Evolutionary conservation across 2,888 invertebrate genomes (phyloP).

Genomic region (Drosophila planitibia): DNA sequence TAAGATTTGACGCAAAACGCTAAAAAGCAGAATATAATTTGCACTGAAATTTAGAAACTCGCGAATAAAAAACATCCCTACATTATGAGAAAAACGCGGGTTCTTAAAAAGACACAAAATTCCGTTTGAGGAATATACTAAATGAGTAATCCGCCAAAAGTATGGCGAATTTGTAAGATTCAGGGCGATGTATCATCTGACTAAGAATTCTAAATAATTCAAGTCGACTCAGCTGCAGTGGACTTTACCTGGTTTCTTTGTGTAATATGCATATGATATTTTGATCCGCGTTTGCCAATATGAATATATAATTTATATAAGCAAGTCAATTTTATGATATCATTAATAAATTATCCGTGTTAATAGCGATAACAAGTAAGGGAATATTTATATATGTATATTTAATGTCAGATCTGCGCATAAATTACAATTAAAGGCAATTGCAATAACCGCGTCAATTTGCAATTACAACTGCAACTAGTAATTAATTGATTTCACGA

Average conservation of each 20-base stretch:
- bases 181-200: background rate
- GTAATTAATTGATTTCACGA: slow-evolving; percentile 62
- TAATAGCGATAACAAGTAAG: background rate
- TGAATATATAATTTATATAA: background rate
- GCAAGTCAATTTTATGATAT: background rate
- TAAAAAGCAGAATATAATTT: background rate
- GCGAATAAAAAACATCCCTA: background rate
- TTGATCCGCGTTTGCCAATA: background rate
- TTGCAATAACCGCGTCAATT: slow-evolving; percentile 37
- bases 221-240: background rate
- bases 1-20: background rate
- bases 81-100: background rate
- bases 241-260: background rate
- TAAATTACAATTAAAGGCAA: slow-evolving; percentile 47
- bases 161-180: background rate
- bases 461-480: slow-evolving; percentile 45
- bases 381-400: background rate
- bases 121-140: background rate
- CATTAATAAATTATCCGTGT: background rate
- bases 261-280: background rate
- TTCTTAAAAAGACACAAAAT: background rate
- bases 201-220: background rate
- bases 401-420: slow-evolving; percentile 15
- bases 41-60: background rate
- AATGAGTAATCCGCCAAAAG: background rate